Evolutionary conservation across 2,888 invertebrate genomes (phyloP), one percentile per base, ranked within the genome.

Genomic region (Torymus tubicola): DNA sequence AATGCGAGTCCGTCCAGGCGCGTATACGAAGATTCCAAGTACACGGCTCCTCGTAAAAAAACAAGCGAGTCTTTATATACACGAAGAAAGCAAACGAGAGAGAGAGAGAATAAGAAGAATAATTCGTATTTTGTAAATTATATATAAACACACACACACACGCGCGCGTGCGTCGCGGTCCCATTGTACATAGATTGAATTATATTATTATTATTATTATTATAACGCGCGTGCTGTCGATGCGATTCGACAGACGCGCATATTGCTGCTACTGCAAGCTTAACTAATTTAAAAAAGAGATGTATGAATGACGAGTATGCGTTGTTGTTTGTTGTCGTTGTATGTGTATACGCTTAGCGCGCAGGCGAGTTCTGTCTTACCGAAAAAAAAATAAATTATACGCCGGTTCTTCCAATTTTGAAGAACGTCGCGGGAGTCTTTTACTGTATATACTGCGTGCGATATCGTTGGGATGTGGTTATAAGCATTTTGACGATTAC

Each of bases 1-100:
- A 92, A 81, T 92, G 92, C 85, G 92, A 92, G 81, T 91, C 92
- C 31, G 91, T 92, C 2, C 91, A 92, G 84, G 91, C 92, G 52
- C 87, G 92, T 67, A 92, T 92, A 80, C 89, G 91, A 64, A 89
- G 91, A 81, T 90, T 92, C 73, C 91, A 92, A 83, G 88, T 91
- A 2, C 91, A 91, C 60, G 89, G 88, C 55, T 82, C 82, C 42
- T 81, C 82, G 75, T 82, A 82, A 58, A 67, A 50, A 8, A n/a
- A n/a, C n/a, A 42, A 42, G 5, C 42, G 10, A 42, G 42, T 42
- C 42, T 42, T n/a, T n/a, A n/a, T n/a, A 42, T 42, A 42, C 21
- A 21, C 21, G 21, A 21, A 21, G 31, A 31, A 31, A 31, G 5
- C 42, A 42, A 42, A 8, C 5, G 10, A 42, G 42, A 16, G 57